These are phyloP conservation scores for Typhlichthys subterraneus DNA, from an alignment of 2,797 vertebrate species.

Conservation along the genomic window DNA sequence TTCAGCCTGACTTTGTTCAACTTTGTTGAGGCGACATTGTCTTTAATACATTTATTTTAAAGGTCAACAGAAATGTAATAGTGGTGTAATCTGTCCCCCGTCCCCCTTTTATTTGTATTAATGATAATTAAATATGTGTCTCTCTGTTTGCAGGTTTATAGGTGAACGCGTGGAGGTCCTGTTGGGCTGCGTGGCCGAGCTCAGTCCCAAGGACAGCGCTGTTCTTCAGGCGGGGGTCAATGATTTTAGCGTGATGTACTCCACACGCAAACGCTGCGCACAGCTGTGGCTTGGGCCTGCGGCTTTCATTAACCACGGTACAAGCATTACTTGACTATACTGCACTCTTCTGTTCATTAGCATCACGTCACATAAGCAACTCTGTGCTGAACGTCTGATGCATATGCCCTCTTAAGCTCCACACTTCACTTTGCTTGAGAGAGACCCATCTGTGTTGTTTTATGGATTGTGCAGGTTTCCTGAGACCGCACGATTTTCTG, in stretches of 20 bases:
- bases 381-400: too few relatives aligned
- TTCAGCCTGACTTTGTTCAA: too few relatives aligned
- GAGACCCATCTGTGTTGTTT: too few relatives aligned
- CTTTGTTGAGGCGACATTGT: too few relatives aligned
- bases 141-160: slow-evolving; percentile 78
- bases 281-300: slow-evolving; percentile 94
- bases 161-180: slow-evolving; percentile 90
- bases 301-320: slow-evolving; percentile 95
- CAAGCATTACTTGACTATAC: background rate
- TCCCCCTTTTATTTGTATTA: background rate
- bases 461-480: too few relatives aligned
- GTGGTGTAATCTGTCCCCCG: too few relatives aligned
- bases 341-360: background rate
- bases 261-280: slow-evolving; percentile 89
- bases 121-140: background rate
- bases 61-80: too few relatives aligned
- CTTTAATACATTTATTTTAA: too few relatives aligned
- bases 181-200: slow-evolving; percentile 90
- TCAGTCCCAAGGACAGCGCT: slow-evolving; percentile 83
- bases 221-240: slow-evolving; percentile 88
- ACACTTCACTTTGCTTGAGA: too few relatives aligned
- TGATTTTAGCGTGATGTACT: slow-evolving; percentile 97
- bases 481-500: too few relatives aligned
- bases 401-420: too few relatives aligned
- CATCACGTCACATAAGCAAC: too few relatives aligned